phyloP scores from a whole-genome alignment of 2,113 vertebrate genomes.

The Nymphicus hollandicus region DNA sequence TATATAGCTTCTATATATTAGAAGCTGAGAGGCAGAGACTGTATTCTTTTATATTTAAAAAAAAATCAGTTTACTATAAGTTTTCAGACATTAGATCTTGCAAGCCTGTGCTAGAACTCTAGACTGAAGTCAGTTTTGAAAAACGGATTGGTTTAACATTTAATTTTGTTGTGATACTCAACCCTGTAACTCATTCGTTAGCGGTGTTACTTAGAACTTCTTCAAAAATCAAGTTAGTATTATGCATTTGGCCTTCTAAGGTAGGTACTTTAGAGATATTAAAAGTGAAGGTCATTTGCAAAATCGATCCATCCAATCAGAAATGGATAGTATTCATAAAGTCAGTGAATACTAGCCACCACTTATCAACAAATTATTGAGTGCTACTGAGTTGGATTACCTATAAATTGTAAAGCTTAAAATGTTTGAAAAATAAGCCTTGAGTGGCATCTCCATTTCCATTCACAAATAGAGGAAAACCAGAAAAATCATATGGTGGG shows the following conservation, averaged over 20 bases:
- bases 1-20: too few species aligned
- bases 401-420: background rate
- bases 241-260: background rate
- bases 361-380: background rate
- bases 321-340: background rate
- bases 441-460: background rate
- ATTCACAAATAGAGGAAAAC: background rate
- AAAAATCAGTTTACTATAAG: background rate
- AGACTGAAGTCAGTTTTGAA: background rate
- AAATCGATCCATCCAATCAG: background rate
- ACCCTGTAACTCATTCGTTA: background rate
- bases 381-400: background rate
- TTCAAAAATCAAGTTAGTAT: background rate
- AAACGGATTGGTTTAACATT: background rate
- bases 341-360: background rate
- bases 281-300: background rate
- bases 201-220: background rate
- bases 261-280: background rate
- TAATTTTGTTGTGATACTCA: background rate
- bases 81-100: background rate
- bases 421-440: background rate
- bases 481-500: background rate
- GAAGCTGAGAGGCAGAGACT: background rate
- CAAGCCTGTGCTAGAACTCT: background rate
- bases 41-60: background rate